Conservation (phyloP, 2,888 invertebrate species). For the Mechanitis messenoides region DNA sequence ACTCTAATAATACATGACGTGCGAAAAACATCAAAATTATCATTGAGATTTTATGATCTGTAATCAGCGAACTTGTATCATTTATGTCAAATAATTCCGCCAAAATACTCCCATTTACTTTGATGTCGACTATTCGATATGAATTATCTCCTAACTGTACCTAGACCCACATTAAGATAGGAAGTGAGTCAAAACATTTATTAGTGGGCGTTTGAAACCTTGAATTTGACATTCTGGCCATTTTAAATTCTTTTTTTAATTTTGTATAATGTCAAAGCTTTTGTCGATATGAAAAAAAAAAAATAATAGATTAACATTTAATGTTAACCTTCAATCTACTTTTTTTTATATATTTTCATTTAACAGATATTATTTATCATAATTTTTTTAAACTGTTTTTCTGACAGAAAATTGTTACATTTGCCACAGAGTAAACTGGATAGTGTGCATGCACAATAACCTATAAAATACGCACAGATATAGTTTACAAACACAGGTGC, state of each 20-base stretch:
- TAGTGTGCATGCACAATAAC: no score
- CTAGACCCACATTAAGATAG: slow-evolving; percentile 46
- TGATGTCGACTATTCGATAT: slow-evolving; percentile 21
- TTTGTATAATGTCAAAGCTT: slow-evolving; percentile 29
- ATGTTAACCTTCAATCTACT: no score
- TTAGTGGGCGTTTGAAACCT: slow-evolving; percentile 57
- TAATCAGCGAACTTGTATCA: slow-evolving; percentile 11
- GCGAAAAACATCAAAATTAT: slow-evolving; percentile 16
- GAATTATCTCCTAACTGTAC: slow-evolving; percentile 22
- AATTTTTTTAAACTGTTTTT: no score
- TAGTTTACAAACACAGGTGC: no score
- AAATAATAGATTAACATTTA: no score
- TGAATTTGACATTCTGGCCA: slow-evolving; percentile 50
- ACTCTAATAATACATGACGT: slow-evolving; percentile 5
- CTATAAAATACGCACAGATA: no score
- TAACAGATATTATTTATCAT: no score
- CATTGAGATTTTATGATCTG: slow-evolving; percentile 13
- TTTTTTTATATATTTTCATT: no score
- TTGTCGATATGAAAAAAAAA: no score
- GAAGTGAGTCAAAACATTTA: slow-evolving; percentile 55
- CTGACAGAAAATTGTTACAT: no score
- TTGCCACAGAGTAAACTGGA: no score
- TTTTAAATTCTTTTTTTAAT: slow-evolving; percentile 50
- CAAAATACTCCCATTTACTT: slow-evolving; percentile 15
- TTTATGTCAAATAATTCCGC: slow-evolving; percentile 7